Base-by-base conservation (phyloP, 1,140 invertebrate species). In the Drosophila malerkotliana region DNA sequence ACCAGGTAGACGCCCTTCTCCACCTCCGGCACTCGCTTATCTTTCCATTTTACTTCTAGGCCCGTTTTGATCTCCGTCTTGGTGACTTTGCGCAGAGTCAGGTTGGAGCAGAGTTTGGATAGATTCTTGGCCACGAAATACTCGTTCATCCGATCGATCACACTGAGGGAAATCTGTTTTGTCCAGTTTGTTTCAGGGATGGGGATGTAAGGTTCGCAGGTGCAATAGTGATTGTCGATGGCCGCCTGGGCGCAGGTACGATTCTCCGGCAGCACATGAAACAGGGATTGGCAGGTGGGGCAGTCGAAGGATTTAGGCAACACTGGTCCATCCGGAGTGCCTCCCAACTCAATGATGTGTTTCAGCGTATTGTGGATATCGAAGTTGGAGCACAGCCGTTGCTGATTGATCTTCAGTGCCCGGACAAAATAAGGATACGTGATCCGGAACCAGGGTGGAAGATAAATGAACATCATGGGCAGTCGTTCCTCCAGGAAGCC, bases 401-500 rank as follows among this genome's bases (percentile, higher is more conserved):
- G 93, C 14, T 93, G 93, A 81, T 99, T 99, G 2, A 90, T 78
- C 51, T 93, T 92, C 5, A 99, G 84, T 75, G 97, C 96, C 32
- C 92, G 74, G 37, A 93, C 93, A 1, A 95, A 93, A 12, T 93
- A 73, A 0, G 94, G 94, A 90, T 96, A 95, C 39, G 94, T 92
- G 8, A 93, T 66, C 15, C 92, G 92, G 81, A 97, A 97, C 93
- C 94, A 95, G 47, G 94, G 92, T 0, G 98, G 97, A 10, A 98
- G 64, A 51, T 95, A 93, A 4, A 98, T 92, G 69, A 96, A 96
- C 39, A 97, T 93, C 80, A 98, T 96, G 0, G 98, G 98, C 32
- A 99, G 91, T 30, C 97, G 92, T 90, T 98, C 97, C 91, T 99
- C 98, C 97, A 93, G 90, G 95, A 77, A 95, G 0, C 98, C 98